Percentiles rank a stretch among this genome's conserved stretches.
These are phyloP conservation scores for Podabrus alpinus DNA, from an alignment of 2,888 invertebrate species.

Conservation along the genomic window DNA sequence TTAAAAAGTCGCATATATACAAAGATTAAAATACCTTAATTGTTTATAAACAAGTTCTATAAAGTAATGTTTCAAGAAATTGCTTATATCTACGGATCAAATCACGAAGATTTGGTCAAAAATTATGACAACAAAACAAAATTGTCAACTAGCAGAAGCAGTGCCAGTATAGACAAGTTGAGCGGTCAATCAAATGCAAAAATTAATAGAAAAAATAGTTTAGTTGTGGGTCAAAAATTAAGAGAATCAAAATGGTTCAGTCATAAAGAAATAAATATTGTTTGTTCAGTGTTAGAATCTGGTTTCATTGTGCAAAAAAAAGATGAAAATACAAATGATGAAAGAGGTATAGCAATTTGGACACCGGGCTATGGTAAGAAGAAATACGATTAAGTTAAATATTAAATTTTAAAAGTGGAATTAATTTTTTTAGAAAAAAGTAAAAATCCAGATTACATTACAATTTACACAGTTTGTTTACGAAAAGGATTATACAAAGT, in stretches of 20 bases:
- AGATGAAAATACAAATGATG: slow-evolving; percentile 50
- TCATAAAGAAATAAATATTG: slow-evolving; percentile 70
- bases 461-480: slow-evolving; percentile 67
- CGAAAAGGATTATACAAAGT: slow-evolving; percentile 62
- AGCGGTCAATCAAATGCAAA: not conserved
- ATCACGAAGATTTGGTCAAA: not conserved
- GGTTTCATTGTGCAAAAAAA: slow-evolving; percentile 72
- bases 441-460: slow-evolving; percentile 73
- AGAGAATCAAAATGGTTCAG: slow-evolving; percentile 77
- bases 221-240: slow-evolving; percentile 72
- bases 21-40: not conserved
- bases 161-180: slow-evolving; percentile 5
- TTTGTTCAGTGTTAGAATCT: slow-evolving; percentile 73
- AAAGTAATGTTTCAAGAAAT: slow-evolving; percentile 23
- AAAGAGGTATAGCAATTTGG: slow-evolving; percentile 69
- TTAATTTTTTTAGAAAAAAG: slow-evolving; percentile 65
- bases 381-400: not conserved
- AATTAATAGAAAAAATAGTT: slow-evolving; percentile 61
- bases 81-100: slow-evolving; percentile 1
- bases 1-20: not conserved
- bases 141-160: slow-evolving; percentile 8
- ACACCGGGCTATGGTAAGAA: slow-evolving; percentile 71
- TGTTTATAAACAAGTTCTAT: slow-evolving; percentile 12
- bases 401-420: slow-evolving; percentile 3
- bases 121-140: not conserved